A percentile compares a stretch with the other conserved stretches of the same genome.
Evolutionary conservation across 2,888 invertebrate genomes (phyloP).

Genomic region (Apamea epomidion): DNA sequence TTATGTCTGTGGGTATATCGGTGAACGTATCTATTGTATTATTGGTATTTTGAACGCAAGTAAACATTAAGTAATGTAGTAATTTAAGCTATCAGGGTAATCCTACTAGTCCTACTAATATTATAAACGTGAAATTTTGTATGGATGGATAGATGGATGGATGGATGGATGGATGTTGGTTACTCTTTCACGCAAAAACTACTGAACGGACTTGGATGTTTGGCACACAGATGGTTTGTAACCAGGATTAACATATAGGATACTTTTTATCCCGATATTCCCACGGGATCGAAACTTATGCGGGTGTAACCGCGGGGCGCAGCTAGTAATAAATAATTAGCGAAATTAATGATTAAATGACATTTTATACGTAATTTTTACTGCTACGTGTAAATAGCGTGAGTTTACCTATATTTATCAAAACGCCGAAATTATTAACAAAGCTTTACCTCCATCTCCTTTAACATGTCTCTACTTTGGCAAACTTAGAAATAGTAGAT

Average conservation of each 20-base stretch:
- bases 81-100: background rate
- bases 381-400: background rate
- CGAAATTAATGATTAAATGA: no score
- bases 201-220: no score
- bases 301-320: no score
- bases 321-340: background rate
- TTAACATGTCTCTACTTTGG: background rate
- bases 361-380: background rate
- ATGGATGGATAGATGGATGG: no score
- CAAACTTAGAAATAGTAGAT: background rate
- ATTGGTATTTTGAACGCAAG: background rate
- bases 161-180: no score
- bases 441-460: no score
- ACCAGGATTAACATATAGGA: no score
- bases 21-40: background rate
- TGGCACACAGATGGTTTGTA: no score
- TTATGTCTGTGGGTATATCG: background rate
- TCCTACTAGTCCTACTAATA: background rate
- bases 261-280: no score
- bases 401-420: background rate
- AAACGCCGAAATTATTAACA: background rate
- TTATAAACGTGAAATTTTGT: no score
- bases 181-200: no score
- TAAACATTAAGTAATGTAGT: background rate
- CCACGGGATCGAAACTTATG: no score